These are phyloP conservation scores for Selene dorsalis DNA, from an alignment of 2,797 vertebrate genomes.

Conservation along the genomic window DNA sequence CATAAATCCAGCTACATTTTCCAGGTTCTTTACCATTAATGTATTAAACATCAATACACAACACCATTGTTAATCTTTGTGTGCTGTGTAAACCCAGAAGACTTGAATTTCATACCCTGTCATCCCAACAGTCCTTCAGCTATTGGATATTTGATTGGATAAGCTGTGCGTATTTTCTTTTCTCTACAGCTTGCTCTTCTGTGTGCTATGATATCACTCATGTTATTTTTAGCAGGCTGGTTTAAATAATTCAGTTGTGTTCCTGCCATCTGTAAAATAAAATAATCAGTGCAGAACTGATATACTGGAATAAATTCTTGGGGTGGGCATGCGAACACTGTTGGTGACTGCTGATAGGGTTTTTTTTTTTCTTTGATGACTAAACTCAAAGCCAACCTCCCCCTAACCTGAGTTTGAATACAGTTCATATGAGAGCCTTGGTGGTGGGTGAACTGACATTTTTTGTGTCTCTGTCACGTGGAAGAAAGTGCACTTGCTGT, in stretches of 20 bases:
- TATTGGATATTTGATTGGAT: constrained; percentile 56
- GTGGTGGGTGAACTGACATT: constrained; percentile 76
- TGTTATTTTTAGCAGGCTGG: constrained; percentile 71
- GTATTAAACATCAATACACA: constrained; percentile 33
- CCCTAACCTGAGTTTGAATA: not conserved
- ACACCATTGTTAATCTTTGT: constrained; percentile 33
- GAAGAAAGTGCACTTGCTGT: constrained; percentile 82
- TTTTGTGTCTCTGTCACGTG: constrained; percentile 77
- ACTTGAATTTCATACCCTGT: constrained; percentile 28
- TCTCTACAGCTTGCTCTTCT: constrained; percentile 38
- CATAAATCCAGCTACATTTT: constrained; percentile 42
- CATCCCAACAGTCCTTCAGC: constrained; percentile 42
- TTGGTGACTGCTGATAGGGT: constrained; percentile 19
- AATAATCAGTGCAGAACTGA: constrained; percentile 46
- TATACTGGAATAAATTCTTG: constrained; percentile 40
- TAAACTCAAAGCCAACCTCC: constrained; percentile 25
- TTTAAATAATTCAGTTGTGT: constrained; percentile 68
- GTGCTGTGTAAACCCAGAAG: constrained; percentile 34
- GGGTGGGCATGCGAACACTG: constrained; percentile 21
- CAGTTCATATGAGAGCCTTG: constrained; percentile 80
- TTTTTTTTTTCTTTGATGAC: constrained; percentile 30
- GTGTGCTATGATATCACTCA: constrained; percentile 55
- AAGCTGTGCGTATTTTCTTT: constrained; percentile 30
- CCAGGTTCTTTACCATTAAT: constrained; percentile 42
- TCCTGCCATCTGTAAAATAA: constrained; percentile 55